Evolutionary conservation across 2,888 invertebrate genomes (phyloP).

Genomic region (Amphipoea lucens): DNA sequence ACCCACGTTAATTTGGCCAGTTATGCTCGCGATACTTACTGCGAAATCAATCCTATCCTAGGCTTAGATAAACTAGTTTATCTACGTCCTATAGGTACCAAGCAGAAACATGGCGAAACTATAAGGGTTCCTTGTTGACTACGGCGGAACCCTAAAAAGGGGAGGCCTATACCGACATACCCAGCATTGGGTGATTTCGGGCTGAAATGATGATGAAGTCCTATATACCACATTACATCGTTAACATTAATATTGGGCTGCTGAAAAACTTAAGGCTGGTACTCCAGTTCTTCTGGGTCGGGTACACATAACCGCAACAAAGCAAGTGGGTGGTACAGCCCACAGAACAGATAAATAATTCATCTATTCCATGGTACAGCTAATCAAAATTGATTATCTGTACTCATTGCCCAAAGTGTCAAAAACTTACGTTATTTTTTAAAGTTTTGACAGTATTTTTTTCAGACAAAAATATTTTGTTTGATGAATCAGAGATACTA

Average conservation of each 20-base stretch:
- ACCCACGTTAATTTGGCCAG: too few relatives aligned
- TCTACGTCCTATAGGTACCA: too few relatives aligned
- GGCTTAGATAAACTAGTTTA: too few relatives aligned
- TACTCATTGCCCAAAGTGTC: not conserved
- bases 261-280: not conserved
- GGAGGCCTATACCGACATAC: too few relatives aligned
- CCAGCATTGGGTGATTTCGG: too few relatives aligned
- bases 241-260: not conserved
- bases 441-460: not conserved
- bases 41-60: too few relatives aligned
- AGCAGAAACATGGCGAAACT: too few relatives aligned
- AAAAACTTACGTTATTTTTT: not conserved
- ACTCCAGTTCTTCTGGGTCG: not conserved
- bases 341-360: not conserved
- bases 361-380: not conserved
- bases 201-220: too few relatives aligned
- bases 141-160: too few relatives aligned
- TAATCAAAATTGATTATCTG: not conserved
- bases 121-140: too few relatives aligned
- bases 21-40: too few relatives aligned
- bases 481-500: too few relatives aligned
- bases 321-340: not conserved
- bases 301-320: not conserved
- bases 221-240: not conserved
- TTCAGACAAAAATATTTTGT: not conserved